These are phyloP conservation scores for Umimayanthus kanabou DNA, from an alignment of 92 coral and sea anemone species.

Conservation along the genomic window DNA sequence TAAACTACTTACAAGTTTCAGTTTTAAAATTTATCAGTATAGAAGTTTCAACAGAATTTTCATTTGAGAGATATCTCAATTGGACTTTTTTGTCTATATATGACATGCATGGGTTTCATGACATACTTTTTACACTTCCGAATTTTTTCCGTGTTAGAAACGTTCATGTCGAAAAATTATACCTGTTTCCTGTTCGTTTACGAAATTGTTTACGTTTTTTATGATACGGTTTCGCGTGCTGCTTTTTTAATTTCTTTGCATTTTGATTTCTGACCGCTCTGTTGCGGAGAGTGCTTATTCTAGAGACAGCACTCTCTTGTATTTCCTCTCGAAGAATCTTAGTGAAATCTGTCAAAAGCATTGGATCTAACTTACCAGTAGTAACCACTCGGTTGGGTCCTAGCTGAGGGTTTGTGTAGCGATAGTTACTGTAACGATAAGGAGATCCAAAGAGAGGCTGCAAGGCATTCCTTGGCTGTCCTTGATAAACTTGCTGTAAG, in stretches of 20 bases:
- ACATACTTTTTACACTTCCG: background rate
- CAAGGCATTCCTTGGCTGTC: background rate
- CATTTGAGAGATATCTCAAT: too few relatives aligned
- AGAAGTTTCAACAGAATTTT: too few relatives aligned
- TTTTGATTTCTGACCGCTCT: background rate
- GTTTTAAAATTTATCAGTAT: too few relatives aligned
- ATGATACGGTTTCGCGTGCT: background rate
- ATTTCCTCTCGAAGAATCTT: slow-evolving; percentile 28
- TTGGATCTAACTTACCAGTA: slow-evolving; percentile 44
- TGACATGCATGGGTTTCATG: background rate
- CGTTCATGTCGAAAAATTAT: background rate
- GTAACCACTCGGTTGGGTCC: slow-evolving; percentile 38
- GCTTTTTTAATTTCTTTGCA: background rate
- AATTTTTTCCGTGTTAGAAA: background rate
- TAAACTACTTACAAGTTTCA: too few relatives aligned
- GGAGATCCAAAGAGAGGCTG: background rate
- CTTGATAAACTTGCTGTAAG: background rate
- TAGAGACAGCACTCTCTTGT: background rate
- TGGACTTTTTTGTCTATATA: too few relatives aligned
- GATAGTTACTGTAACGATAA: slow-evolving; percentile 11
- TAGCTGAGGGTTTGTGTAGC: background rate
- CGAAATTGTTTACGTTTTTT: background rate
- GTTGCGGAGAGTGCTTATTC: background rate
- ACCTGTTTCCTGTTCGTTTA: background rate
- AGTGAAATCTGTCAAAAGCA: slow-evolving; percentile 19